Evolutionary conservation across 2,888 invertebrate genomes (phyloP), one percentile per base, ranked within the genome.

Genomic region (Sepiola atlantica): DNA sequence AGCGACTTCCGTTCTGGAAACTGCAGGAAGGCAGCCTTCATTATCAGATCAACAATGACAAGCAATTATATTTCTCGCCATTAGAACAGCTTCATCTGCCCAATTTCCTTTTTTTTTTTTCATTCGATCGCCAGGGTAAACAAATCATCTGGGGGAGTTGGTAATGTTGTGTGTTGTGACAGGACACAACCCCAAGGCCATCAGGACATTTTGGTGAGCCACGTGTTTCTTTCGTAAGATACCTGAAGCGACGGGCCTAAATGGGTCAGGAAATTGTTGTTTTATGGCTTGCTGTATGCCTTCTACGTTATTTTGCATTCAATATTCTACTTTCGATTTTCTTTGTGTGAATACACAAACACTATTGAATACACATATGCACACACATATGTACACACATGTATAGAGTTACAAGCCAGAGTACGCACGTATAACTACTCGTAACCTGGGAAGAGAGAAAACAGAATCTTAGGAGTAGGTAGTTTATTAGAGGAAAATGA

Each of bases 21-120:
- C 77, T 28, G n/a, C 28, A 77, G 77, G 77, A 77, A 77, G 28
- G 77, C 77, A 77, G n/a, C 77, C 77, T 77, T 77, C 77, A 77
- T 77, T 77, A 77, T 77, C 77, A 77, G 77, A 77, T 77, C 77
- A 77, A 77, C 77, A 77, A 77, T 77, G 77, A 77, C 77, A 77
- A n/a, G 77, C n/a, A 77, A 77, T 77, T 77, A 77, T 77, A 77
- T 77, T 77, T 12, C 2, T 12, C 28, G 77, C 77, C 28, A 77
- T 77, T 77, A 77, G 28, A 77, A 28, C 77, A 28, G 77, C 77
- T n/a, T 77, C n/a, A 77, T 28, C 77, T 28, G n/a, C 77, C 77
- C 77, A 28, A 24, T 77, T 77, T 8, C n/a, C 14, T 28, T 77
- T 77, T 14, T 45, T 45, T 45, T 45, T 45, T 45, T 2, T 45